Evolutionary conservation across 2,888 invertebrate species (phyloP).

Genomic region (Dicycla oo): DNA sequence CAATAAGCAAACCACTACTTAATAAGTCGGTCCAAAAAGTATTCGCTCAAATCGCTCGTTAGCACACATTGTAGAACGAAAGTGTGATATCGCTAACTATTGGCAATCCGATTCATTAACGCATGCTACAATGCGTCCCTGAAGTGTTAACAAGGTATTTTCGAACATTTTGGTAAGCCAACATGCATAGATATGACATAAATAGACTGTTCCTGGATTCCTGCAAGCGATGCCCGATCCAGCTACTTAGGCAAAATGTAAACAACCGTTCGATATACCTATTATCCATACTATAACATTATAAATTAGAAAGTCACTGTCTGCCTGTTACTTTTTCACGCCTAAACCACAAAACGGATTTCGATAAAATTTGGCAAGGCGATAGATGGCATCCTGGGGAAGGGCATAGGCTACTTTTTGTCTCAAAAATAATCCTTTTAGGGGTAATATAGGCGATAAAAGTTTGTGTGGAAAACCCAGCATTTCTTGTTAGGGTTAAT

Average conservation of each 20-base stretch:
- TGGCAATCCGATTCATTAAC: conserved; percentile 34
- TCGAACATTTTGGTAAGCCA: neutral
- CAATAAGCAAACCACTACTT: neutral
- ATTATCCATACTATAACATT: too few species aligned
- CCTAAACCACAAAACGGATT: too few species aligned
- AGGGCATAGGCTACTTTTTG: too few species aligned
- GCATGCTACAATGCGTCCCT: conserved; percentile 12
- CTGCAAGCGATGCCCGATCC: neutral
- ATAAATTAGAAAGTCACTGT: too few species aligned
- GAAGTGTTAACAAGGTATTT: conserved; percentile 1
- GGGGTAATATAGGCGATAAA: too few species aligned
- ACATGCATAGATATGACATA: neutral
- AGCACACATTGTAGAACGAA: conserved; percentile 36
- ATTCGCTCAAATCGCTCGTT: conserved; percentile 3
- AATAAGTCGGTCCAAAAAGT: conserved; percentile 29
- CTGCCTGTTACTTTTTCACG: too few species aligned
- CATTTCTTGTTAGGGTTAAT: too few species aligned
- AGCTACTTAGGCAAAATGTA: neutral
- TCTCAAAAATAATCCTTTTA: too few species aligned
- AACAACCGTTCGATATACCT: neutral
- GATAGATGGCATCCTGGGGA: too few species aligned
- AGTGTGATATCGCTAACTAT: conserved; percentile 30
- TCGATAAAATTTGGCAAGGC: too few species aligned
- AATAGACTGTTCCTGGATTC: neutral
- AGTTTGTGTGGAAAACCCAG: too few species aligned